Evolutionary conservation across 2,888 invertebrate species (phyloP), one percentile per base, ranked within the genome.

Genomic region (Endomychus coccineus): DNA sequence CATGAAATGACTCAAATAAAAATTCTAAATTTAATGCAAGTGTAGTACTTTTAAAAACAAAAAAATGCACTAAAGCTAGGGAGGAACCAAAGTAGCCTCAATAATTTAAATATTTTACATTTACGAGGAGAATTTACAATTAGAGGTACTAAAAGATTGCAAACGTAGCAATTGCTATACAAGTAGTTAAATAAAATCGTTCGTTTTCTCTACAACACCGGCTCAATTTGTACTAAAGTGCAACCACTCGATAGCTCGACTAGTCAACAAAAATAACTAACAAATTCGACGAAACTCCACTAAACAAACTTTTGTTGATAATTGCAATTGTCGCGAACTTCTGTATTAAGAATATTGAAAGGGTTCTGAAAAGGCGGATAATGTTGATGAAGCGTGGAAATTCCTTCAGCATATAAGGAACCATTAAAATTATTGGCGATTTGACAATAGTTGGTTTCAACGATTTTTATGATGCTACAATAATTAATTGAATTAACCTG

Each of bases 201-300:
- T 42, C 47, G 42, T 45, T 40, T 47, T 50, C 47, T 44, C 46
- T 45, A 43, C 43, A 44, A 40, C 48, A 47, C 46, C 50, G 47
- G 50, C 34, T 34, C 52, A 55, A 58, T 63, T 64, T 64, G 65
- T 65, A 65, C 65, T 65, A 50, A 51, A 58, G 56, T 59, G 62
- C 60, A 56, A 58, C 58, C 60, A 60, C 57, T 60, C 46, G 47
- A 38, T 34, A 38, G 38, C 38, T 29, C 23, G 33, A 38, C 38
- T 33, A 48, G 45, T 32, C 31, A 42, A 39, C 39, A 36, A 35
- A 49, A 48, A 47, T 44, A 55, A 53, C 47, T 51, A 52, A 55
- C 52, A 51, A 47, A n/a, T n/a, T 43, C 29, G 5, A 28, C 6
- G 10, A 15, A 6, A 28, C 12, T 5, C 5, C 14, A 7, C 16